Evolutionary conservation across 2,888 invertebrate genomes (phyloP), one percentile per base, ranked within the genome.

Genomic region (Schizaphis graminum): DNA sequence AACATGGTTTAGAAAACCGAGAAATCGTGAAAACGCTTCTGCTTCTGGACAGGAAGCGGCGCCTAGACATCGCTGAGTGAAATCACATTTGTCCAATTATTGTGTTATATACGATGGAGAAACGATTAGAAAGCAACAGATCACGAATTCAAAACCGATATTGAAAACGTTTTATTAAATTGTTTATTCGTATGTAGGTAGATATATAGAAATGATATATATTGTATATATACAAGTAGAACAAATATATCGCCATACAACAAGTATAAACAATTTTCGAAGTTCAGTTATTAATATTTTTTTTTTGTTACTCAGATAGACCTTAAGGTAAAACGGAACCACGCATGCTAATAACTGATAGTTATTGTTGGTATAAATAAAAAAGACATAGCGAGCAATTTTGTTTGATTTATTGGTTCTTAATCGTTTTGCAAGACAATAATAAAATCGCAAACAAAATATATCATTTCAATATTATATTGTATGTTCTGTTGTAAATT

Each of bases 111-210:
- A 85, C 49, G 90, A 86, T 61, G 91, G 85, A 91, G 86, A 91
- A 90, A 90, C 90, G 90, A 90, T 90, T 94, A 94, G 94, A 94
- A 94, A 94, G 94, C 94, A 49, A n/a, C 86, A 41, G 91, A 91
- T 94, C 94, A 94, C 53, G 94, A 94, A 94, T 77, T 89, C 88
- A 93, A 88, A 93, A 89, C 77, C 77, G 10, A 93, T 93, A 93
- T 93, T 44, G 77, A 93, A 92, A 93, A 93, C 16, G 13, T 53
- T 47, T 77, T 88, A 44, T 88, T 77, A 77, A 89, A 93, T 77
- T 44, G 56, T 93, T 56, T 77, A n/a, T 28, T 77, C 44, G 88
- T 11, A 47, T 88, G 35, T 35, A 88, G 21, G 47, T 88, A 41
- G 7, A 35, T 41, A 28, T 91, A 61, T 67, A 88, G 56, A 93